phyloP scores from a whole-genome alignment of 2,797 vertebrate genomes.

The Myotis vivesi region DNA sequence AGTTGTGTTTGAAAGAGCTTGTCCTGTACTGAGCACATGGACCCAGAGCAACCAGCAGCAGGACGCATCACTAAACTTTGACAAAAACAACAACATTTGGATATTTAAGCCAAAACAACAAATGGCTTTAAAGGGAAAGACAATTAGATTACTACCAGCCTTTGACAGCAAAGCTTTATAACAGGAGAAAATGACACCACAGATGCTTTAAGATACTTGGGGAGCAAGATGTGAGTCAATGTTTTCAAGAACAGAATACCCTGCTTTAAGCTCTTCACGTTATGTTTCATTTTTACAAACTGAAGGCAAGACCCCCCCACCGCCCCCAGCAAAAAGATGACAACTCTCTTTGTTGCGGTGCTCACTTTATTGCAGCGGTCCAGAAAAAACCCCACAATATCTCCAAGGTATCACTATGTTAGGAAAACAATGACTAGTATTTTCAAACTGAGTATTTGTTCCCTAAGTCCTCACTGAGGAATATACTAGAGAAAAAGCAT shows the following conservation, averaged over 20 bases:
- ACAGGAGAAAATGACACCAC: not conserved
- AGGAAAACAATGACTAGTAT: not conserved
- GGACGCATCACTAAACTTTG: not conserved
- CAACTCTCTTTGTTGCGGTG: not conserved
- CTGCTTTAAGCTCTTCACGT: not conserved
- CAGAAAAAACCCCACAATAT: not conserved
- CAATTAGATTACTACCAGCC: not conserved
- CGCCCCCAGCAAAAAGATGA: not conserved
- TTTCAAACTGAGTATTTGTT: not conserved
- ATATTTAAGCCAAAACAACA: not conserved
- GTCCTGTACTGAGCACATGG: accelerated
- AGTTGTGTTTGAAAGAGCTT: not conserved
- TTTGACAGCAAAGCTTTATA: not conserved
- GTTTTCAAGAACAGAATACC: not conserved
- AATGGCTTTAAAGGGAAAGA: not conserved
- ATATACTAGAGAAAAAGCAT: not conserved
- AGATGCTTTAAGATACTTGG: not conserved
- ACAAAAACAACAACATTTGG: not conserved
- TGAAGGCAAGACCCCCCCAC: not conserved
- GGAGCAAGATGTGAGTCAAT: not conserved
- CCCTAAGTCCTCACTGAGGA: not conserved
- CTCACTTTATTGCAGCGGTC: not conserved
- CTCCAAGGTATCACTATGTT: not conserved
- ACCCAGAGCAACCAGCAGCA: not conserved
- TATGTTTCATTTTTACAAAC: not conserved